phyloP scores from a whole-genome alignment of 2,888 invertebrate genomes.

The Idaea straminata region DNA sequence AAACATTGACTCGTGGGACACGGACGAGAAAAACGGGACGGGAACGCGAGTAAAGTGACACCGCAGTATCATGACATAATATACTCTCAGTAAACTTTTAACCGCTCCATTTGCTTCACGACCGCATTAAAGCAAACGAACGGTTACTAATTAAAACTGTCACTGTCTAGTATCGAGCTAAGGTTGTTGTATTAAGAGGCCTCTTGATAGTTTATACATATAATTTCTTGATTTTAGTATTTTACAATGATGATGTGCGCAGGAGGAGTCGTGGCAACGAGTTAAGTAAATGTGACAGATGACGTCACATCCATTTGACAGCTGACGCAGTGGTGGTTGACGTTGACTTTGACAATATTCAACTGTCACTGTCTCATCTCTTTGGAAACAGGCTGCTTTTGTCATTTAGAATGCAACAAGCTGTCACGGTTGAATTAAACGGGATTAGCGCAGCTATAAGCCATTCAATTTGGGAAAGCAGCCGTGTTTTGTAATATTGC shows the following conservation, averaged over 20 bases:
- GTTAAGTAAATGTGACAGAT: no score
- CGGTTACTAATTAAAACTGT: neutral
- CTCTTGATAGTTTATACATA: no score
- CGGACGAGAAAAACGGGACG: conserved; percentile 13
- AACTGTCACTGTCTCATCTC: neutral
- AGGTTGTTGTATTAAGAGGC: no score
- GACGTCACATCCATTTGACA: no score
- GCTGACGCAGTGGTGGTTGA: no score
- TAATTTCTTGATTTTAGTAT: no score
- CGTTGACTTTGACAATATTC: no score
- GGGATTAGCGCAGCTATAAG: neutral
- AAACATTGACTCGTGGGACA: conserved; percentile 18
- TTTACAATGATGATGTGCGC: no score
- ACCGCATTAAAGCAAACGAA: neutral
- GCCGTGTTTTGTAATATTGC: neutral
- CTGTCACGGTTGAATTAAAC: neutral
- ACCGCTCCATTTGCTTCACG: neutral
- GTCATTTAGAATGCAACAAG: neutral
- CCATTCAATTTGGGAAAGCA: neutral
- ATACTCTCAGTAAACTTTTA: neutral
- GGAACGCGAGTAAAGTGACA: conserved; percentile 13
- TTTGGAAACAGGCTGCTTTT: neutral
- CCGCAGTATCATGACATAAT: neutral
- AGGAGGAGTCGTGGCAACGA: no score
- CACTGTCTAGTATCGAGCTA: no score